Conservation (phyloP, 2,888 invertebrate species). For the Xestia ashworthii region DNA sequence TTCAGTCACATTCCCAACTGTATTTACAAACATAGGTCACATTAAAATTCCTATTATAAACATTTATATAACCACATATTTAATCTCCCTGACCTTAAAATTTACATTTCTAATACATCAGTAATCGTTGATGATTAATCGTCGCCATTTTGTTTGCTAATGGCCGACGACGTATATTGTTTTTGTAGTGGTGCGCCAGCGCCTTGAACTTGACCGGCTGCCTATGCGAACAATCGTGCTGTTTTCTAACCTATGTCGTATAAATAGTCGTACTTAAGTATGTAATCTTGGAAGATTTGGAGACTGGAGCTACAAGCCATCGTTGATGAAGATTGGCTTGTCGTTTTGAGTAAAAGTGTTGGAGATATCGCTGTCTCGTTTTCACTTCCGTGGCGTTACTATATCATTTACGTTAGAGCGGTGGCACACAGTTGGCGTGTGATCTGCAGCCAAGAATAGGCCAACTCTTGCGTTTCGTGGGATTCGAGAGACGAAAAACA, state of each 20-base stretch:
- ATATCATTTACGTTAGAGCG: slow-evolving; percentile 28
- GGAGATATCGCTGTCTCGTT: slow-evolving; percentile 22
- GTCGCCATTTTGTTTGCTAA: slow-evolving; percentile 66
- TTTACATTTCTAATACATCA: slow-evolving; percentile 65
- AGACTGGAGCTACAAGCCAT: neutral
- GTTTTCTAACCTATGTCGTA: slow-evolving; percentile 32
- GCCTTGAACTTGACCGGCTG: slow-evolving; percentile 74
- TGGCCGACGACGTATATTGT: slow-evolving; percentile 57
- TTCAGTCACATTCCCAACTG: slow-evolving; percentile 33
- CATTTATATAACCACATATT: slow-evolving; percentile 52
- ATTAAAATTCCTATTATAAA: slow-evolving; percentile 52
- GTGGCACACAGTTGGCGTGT: slow-evolving; percentile 26
- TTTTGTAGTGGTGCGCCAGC: slow-evolving; percentile 60
- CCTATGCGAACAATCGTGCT: slow-evolving; percentile 40
- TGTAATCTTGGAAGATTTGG: slow-evolving; percentile 24
- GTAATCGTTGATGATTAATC: slow-evolving; percentile 64
- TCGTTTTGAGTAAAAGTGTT: slow-evolving; percentile 12
- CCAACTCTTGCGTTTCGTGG: slow-evolving; percentile 15
- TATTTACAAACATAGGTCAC: slow-evolving; percentile 60
- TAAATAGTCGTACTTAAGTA: slow-evolving; percentile 31
- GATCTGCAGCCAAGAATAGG: slow-evolving; percentile 31
- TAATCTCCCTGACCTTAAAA: slow-evolving; percentile 66
- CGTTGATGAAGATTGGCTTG: slow-evolving; percentile 23
- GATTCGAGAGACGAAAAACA: slow-evolving; percentile 21
- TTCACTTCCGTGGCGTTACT: slow-evolving; percentile 12